These are phyloP conservation scores for Gallinago stenura DNA, from an alignment of 2,797 vertebrate species.

Conservation along the genomic window DNA sequence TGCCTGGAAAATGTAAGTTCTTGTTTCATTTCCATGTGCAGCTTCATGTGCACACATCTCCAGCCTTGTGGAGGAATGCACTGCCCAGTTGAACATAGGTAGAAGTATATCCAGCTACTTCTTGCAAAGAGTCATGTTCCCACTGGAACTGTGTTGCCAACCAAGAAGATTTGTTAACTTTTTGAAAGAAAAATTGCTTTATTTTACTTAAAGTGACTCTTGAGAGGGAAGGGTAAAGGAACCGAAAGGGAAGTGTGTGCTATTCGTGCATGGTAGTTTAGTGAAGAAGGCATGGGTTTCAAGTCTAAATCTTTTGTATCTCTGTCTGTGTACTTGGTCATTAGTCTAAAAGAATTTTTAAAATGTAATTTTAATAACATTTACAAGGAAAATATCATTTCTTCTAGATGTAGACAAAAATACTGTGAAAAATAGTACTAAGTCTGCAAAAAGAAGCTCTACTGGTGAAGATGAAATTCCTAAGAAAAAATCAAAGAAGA, in stretches of 20 bases:
- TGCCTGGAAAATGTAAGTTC: background rate
- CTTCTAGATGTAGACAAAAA: slow-evolving; percentile 81
- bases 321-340: background rate
- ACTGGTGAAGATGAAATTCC: slow-evolving; percentile 83
- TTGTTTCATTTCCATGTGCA: background rate
- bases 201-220: background rate
- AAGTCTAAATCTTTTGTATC: background rate
- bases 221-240: background rate
- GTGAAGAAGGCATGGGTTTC: background rate
- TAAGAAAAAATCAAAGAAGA: slow-evolving; percentile 90
- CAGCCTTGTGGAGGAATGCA: background rate
- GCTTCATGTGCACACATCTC: background rate
- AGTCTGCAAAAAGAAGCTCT: slow-evolving; percentile 81
- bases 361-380: background rate
- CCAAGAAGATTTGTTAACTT: background rate
- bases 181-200: background rate
- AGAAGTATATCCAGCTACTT: background rate
- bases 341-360: background rate
- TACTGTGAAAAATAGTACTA: slow-evolving; percentile 78
- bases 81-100: background rate
- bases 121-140: background rate
- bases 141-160: background rate
- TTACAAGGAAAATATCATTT: slow-evolving; percentile 41
- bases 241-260: background rate
- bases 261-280: background rate